phyloP scores from a whole-genome alignment of 2,888 invertebrate species.

The Argyresthia goedartella region DNA sequence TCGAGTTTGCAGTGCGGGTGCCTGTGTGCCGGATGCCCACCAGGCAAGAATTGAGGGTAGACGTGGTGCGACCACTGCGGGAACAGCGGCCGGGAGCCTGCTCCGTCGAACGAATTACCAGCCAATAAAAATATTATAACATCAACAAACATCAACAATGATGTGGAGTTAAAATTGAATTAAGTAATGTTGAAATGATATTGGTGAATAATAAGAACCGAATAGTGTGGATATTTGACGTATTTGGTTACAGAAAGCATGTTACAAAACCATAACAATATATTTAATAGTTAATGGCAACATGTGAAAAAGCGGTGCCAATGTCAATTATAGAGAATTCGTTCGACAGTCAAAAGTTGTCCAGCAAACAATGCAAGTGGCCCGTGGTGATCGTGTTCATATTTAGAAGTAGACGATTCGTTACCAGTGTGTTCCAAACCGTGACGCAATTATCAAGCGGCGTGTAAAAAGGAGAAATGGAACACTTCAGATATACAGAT shows the following conservation, averaged over 20 bases:
- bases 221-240: too few species aligned
- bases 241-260: too few species aligned
- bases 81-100: slow-evolving; percentile 85
- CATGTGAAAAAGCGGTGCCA: too few species aligned
- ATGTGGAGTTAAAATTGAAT: background rate
- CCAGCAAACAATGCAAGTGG: slow-evolving; percentile 16
- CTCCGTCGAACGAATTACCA: slow-evolving; percentile 7
- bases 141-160: background rate
- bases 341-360: background rate
- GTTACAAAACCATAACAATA: too few species aligned
- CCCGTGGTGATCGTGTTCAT: slow-evolving; percentile 45
- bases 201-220: too few species aligned
- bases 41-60: slow-evolving; percentile 93
- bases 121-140: too few species aligned
- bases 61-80: slow-evolving; percentile 97
- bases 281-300: too few species aligned
- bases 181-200: background rate
- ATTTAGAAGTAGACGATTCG: slow-evolving; percentile 35
- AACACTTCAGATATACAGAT: slow-evolving; percentile 59
- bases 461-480: slow-evolving; percentile 68
- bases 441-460: slow-evolving; percentile 67
- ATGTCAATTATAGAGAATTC: too few species aligned
- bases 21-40: slow-evolving; percentile 80
- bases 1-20: slow-evolving; percentile 43
- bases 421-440: slow-evolving; percentile 69